Base-by-base conservation (phyloP, 2,888 invertebrate genomes). In the Adineta ricciae region DNA sequence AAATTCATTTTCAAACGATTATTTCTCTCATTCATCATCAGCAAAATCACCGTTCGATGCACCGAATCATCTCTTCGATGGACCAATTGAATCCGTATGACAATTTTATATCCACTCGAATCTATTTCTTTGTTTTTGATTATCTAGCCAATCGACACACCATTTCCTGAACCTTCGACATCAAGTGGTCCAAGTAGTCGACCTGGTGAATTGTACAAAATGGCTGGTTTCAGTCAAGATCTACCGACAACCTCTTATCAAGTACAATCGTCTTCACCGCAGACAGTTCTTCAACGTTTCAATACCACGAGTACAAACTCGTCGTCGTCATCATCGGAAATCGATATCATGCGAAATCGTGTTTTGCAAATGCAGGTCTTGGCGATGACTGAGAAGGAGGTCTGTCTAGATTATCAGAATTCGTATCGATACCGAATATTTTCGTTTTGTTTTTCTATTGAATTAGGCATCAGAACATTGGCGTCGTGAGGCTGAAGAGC, bases 181-280 rank as follows among this genome's bases (percentile, higher is more conserved):
- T 41, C 78, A 21, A 41, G 78, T n/a, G 41, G 78, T 78, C 9
- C 2, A 2, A 78, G n/a, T 41, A 9, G 19, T 7, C 41, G 78
- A 24, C 78, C 38, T 41, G 38, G 41, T 38, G 78, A 41, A 32
- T 11, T 38, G 2, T 78, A 78, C n/a, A 78, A 24, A 78, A 78
- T 78, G 78, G 38, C 78, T 24, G 78, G 78, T n/a, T 78, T 78
- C n/a, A 78, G 41, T n/a, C 78, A 78, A 41, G 78, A 78, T 78
- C n/a, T 78, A 78, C 78, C 78, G 0, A 38, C 24, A n/a, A 11
- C 41, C 9, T 41, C n/a, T 2, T 38, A 78, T 78, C 38, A 38
- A 38, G 8, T 38, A n/a, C 73, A 78, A 78, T 38, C 73, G 9
- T 38, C 73, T 24, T 78, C 78, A 1, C 78, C 78, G 3, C 78